Conservation (phyloP, 2,888 invertebrate genomes). For the Aethes cnicana region DNA sequence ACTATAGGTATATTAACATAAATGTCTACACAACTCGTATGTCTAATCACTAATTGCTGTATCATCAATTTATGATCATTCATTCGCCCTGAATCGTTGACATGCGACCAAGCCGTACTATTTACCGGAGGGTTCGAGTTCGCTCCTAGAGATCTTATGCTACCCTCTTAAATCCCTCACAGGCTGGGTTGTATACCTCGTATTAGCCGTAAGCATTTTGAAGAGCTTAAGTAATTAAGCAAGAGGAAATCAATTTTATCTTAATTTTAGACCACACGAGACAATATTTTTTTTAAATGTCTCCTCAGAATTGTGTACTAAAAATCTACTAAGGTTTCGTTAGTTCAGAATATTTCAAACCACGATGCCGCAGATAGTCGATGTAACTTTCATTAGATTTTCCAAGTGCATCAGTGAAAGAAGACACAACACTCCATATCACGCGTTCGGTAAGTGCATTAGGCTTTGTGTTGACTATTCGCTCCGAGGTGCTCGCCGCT, state of each 20-base stretch:
- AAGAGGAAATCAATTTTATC: too few species aligned
- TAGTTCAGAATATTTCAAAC: too few species aligned
- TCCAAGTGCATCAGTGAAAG: too few species aligned
- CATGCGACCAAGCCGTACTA: conserved; percentile 11
- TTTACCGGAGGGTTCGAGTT: conserved; percentile 12
- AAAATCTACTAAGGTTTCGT: too few species aligned
- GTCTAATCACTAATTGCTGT: conserved; percentile 5
- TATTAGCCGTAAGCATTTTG: conserved; percentile 9
- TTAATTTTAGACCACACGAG: too few species aligned
- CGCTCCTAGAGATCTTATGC: conserved; percentile 6
- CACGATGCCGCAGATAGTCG: too few species aligned
- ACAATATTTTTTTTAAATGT: too few species aligned
- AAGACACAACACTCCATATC: neutral
- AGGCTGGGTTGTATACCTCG: conserved; percentile 10
- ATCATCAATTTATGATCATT: conserved; percentile 5
- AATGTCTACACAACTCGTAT: neutral
- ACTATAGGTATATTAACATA: too few species aligned
- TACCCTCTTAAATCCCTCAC: conserved; percentile 14
- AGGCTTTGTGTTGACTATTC: conserved; percentile 12
- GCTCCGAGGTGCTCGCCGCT: conserved; percentile 29
- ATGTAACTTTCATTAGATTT: too few species aligned
- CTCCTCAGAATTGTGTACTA: too few species aligned
- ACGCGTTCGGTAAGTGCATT: conserved; percentile 16
- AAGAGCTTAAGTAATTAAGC: conserved; percentile 5
- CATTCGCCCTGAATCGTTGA: neutral